Conservation (phyloP, 2,113 vertebrate genomes). For the Megalops atlanticus region DNA sequence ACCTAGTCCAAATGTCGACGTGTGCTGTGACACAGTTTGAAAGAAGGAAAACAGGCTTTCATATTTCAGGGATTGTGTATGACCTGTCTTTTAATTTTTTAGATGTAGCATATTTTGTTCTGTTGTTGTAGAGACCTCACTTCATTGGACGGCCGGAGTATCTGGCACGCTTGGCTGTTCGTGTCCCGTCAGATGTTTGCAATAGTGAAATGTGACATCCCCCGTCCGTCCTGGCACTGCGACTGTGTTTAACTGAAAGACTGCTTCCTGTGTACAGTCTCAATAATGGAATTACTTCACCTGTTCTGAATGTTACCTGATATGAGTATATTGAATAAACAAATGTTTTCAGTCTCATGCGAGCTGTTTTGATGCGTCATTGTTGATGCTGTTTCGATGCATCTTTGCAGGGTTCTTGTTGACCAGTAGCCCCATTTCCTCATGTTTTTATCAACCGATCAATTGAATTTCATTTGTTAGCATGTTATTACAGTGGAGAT, state of each 20-base stretch:
- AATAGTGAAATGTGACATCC: not conserved
- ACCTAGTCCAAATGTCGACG: not conserved
- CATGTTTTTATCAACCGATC: too few relatives aligned
- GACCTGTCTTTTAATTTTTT: not conserved
- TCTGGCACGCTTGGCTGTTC: slow-evolving; percentile 8
- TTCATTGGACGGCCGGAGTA: not conserved
- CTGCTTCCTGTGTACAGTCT: slow-evolving; percentile 26
- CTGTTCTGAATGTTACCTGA: slow-evolving; percentile 23
- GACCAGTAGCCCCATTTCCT: too few relatives aligned
- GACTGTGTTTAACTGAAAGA: slow-evolving; percentile 3
- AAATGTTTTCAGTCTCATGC: slow-evolving; percentile 24
- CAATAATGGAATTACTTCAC: slow-evolving; percentile 24
- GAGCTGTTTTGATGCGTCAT: not conserved
- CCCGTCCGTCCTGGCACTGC: not conserved
- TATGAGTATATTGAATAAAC: slow-evolving; percentile 31
- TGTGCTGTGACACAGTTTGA: not conserved
- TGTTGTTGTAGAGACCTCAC: not conserved
- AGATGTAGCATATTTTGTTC: not conserved
- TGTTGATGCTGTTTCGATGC: not conserved
- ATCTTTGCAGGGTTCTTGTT: too few relatives aligned
- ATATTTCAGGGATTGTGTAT: slow-evolving; percentile 28
- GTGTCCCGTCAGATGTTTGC: not conserved
- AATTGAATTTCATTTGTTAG: too few relatives aligned
- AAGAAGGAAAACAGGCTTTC: not conserved
- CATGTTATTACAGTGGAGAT: too few relatives aligned